Percentiles rank a stretch among this genome's conserved stretches.
phyloP scores from a whole-genome alignment of 2,797 vertebrate genomes.

The Balearica regulorum region DNA sequence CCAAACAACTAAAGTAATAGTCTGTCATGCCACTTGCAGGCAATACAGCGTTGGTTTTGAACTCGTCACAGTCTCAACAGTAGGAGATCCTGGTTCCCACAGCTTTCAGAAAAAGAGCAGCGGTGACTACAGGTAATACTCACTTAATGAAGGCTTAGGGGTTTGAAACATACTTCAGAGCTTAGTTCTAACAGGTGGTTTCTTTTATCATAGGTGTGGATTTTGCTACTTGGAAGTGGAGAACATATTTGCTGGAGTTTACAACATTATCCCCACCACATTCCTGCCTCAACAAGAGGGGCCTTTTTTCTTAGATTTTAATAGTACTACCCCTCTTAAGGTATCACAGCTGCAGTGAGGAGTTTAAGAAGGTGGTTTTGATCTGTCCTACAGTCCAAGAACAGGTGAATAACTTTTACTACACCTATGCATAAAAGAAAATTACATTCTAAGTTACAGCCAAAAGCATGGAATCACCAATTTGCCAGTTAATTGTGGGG shows the following conservation, averaged over 20 bases:
- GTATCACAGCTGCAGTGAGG: slow-evolving; percentile 91
- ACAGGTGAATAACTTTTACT: not conserved
- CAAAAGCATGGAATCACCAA: not conserved
- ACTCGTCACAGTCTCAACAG: slow-evolving; percentile 82
- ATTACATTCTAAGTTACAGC: not conserved
- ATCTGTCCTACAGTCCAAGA: not conserved
- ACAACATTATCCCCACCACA: slow-evolving; percentile 94
- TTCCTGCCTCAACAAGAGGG: slow-evolving; percentile 97
- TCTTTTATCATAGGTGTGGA: slow-evolving; percentile 83
- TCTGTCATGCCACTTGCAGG: slow-evolving; percentile 66
- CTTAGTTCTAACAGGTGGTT: not conserved
- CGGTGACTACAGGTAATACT: slow-evolving; percentile 92
- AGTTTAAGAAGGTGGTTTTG: not conserved
- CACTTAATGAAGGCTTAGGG: not conserved
- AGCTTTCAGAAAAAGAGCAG: slow-evolving; percentile 88
- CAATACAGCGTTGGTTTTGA: slow-evolving; percentile 98
- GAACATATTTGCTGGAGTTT: slow-evolving; percentile 85
- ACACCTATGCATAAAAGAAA: not conserved
- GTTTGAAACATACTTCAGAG: not conserved
- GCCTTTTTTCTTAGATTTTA: slow-evolving; percentile 96
- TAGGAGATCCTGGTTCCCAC: slow-evolving; percentile 81
- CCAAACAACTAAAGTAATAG: not conserved
- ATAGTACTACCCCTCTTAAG: slow-evolving; percentile 80
- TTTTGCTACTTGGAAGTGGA: slow-evolving; percentile 95
- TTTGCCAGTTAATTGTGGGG: not conserved